phyloP scores from a whole-genome alignment of 2,797 vertebrate species.

The Sebastes minor region DNA sequence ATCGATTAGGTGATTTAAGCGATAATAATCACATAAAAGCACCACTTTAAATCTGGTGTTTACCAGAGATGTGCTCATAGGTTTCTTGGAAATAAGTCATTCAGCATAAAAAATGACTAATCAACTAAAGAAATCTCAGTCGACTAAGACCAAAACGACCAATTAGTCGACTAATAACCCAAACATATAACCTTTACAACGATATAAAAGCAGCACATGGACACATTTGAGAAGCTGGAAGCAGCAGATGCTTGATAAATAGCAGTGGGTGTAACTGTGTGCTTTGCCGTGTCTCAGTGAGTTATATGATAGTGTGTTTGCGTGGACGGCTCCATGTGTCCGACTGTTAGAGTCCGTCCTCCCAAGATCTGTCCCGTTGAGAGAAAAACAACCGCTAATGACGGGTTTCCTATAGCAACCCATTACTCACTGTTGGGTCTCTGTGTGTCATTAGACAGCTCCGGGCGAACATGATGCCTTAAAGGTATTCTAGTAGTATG shows the following conservation, averaged over 20 bases:
- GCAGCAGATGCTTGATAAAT: not conserved
- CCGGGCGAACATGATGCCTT: conserved; percentile 27
- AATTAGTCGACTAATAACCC: rapidly evolving
- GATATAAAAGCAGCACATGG: not conserved
- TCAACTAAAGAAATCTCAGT: no score
- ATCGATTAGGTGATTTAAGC: no score
- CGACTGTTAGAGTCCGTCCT: conserved; percentile 16
- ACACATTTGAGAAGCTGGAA: not conserved
- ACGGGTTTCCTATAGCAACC: conserved; percentile 63
- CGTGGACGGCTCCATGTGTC: not conserved
- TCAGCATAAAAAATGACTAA: no score
- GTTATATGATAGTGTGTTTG: conserved; percentile 9
- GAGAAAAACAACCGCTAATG: conserved; percentile 66
- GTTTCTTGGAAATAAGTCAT: no score
- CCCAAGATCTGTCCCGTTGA: conserved; percentile 26
- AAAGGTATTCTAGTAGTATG: not conserved
- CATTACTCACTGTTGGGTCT: conserved; percentile 49
- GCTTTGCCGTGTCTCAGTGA: not conserved
- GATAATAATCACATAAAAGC: no score
- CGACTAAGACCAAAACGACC: no score
- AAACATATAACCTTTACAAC: not conserved
- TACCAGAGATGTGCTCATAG: no score
- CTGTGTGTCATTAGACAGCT: conserved; percentile 36
- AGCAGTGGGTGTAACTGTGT: not conserved
- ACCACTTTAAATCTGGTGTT: no score